Base-by-base conservation (phyloP, 2,888 invertebrate species). In the Gasteruption jaculator region DNA sequence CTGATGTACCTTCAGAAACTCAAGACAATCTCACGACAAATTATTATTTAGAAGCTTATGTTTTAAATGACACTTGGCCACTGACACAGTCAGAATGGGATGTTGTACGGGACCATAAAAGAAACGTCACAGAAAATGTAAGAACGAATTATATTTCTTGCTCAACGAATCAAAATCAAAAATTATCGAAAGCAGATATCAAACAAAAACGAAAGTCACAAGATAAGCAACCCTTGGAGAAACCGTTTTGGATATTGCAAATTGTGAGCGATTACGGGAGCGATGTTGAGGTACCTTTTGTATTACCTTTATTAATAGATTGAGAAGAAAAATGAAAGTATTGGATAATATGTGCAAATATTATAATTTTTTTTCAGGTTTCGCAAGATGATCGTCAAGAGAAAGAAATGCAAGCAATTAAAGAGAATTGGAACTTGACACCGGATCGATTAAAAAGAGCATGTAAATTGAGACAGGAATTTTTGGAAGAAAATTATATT, bases 1-100 rank as follows among this genome's bases (percentile, higher is more conserved):
- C n/a, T n/a, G n/a, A n/a, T n/a, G n/a, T n/a, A n/a, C n/a, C n/a
- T n/a, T n/a, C n/a, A n/a, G n/a, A n/a, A n/a, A n/a, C n/a, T n/a
- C 3, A 38, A 8, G 41, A 37, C 8, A 24, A 37, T 7, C 1
- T n/a, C 3, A 19, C 26, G 3, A 27, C 15, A n/a, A 38, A 11
- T 11, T 61, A 54, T 37, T 43, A 45, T 3, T 21, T 67, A 8
- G 67, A 71, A 34, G 69, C 60, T 7, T 57, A 48, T 5, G 63
- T 72, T n/a, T 38, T 69, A 0, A 54, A 69, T 4, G 48, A 71
- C 34, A 63, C 67, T 2, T 74, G 74, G 74, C 73, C 74, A 2
- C 48, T 74, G 34, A 68, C 63, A 1, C 47, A 43, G 5, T 40
- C 45, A 0, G 74, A 74, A 50, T 74, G 74, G 74, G 38, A 43